phyloP scores from a whole-genome alignment of 2,797 vertebrate genomes.

The Pipistrellus pygmaeus region DNA sequence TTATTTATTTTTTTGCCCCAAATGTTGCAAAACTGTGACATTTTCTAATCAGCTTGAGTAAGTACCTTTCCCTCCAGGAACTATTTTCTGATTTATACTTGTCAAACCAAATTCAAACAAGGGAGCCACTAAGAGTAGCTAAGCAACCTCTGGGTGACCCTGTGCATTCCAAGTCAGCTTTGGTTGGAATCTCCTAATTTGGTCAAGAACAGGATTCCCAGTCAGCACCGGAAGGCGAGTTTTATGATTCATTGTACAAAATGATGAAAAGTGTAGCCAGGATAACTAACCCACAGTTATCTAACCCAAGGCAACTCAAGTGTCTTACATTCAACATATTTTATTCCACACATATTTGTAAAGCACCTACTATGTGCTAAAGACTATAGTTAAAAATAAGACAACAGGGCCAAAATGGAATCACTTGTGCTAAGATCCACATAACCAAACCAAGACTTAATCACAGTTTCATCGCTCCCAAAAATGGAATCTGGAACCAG shows the following conservation, averaged over 20 bases:
- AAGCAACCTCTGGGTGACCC: background rate
- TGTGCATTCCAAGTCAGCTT: background rate
- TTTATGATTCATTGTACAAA: background rate
- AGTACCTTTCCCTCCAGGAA: background rate
- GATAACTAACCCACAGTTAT: background rate
- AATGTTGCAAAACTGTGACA: background rate
- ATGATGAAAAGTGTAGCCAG: background rate
- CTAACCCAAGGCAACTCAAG: rapidly evolving
- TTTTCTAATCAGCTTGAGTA: background rate
- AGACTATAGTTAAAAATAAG: background rate
- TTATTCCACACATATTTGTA: background rate
- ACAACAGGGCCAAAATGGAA: background rate
- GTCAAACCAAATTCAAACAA: slow-evolving; percentile 32
- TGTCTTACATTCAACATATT: background rate
- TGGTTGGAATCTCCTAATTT: background rate
- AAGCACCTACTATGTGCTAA: background rate
- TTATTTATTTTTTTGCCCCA: background rate
- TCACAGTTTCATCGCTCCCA: background rate
- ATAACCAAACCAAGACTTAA: background rate
- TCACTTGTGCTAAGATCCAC: background rate
- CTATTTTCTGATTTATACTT: background rate
- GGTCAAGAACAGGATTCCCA: background rate
- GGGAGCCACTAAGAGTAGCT: background rate
- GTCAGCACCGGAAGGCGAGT: background rate
- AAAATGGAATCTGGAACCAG: background rate